Evolutionary conservation across 2,888 invertebrate species (phyloP).

Genomic region (Tetranychus truncatus): DNA sequence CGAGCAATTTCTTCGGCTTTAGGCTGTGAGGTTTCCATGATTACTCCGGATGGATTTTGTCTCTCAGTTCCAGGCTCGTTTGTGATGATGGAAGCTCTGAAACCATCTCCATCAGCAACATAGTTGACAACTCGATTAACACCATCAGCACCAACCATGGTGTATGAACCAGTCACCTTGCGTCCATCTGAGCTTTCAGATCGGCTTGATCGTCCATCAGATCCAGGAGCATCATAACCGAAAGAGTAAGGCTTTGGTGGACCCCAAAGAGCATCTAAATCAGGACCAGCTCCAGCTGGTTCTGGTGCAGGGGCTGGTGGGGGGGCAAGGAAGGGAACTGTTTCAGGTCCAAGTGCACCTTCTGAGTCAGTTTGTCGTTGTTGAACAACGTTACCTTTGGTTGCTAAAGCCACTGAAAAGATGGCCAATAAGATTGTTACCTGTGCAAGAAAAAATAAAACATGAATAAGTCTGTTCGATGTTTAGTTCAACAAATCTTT

Average conservation of each 20-base stretch:
- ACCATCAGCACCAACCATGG: constrained; percentile 14
- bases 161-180: constrained; percentile 15
- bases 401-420: not conserved
- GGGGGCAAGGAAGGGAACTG: constrained; percentile 5
- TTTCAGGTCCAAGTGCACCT: constrained; percentile 2
- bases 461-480: not conserved
- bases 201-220: constrained; percentile 6
- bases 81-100: constrained; percentile 17
- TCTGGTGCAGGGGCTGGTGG: constrained; percentile 8
- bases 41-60: constrained; percentile 11
- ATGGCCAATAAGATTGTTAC: not conserved
- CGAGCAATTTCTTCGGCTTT: constrained; percentile 17
- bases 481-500: too few relatives aligned
- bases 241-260: constrained; percentile 15
- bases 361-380: constrained; percentile 2
- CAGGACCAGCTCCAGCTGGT: constrained; percentile 5
- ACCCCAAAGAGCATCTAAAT: constrained; percentile 11
- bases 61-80: constrained; percentile 20
- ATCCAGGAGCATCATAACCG: constrained; percentile 14
- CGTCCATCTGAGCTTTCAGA: constrained; percentile 14
- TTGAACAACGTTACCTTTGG: not conserved
- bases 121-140: constrained; percentile 18
- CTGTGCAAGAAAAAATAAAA: not conserved
- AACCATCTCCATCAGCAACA: constrained; percentile 19
- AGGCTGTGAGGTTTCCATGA: constrained; percentile 14